Conservation (phyloP, 2,797 vertebrate species). For the Brachyrhaphis roseni region DNA sequence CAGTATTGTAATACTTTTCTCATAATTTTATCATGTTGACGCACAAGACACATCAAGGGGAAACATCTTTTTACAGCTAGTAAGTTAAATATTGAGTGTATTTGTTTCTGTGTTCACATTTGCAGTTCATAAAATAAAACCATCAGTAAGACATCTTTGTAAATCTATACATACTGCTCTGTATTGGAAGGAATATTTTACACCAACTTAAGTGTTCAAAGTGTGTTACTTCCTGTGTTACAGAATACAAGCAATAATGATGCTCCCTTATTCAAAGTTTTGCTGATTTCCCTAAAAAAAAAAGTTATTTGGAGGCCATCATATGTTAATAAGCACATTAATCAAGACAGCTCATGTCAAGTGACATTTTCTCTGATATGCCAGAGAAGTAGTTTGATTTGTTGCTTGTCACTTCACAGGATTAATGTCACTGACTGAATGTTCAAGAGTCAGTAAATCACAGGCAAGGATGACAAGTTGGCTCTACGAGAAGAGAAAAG, state of each 20-base stretch:
- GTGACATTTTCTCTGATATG: constrained; percentile 48
- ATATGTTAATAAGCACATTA: constrained; percentile 48
- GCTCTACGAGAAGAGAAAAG: not conserved
- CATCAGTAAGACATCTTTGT: not conserved
- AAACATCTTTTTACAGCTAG: constrained; percentile 23
- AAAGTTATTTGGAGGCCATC: constrained; percentile 44
- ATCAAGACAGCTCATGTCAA: constrained; percentile 43
- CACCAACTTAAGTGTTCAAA: constrained; percentile 24
- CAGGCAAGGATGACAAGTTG: constrained; percentile 35
- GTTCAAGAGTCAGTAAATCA: constrained; percentile 48
- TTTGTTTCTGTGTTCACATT: not conserved
- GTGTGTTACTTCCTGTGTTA: constrained; percentile 5
- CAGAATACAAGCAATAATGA: constrained; percentile 17
- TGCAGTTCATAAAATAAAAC: not conserved
- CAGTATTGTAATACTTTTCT: constrained; percentile 45
- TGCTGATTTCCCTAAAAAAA: constrained; percentile 28
- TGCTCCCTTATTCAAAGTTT: constrained; percentile 35
- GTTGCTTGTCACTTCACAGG: constrained; percentile 57
- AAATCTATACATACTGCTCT: not conserved
- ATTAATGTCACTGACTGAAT: constrained; percentile 50
- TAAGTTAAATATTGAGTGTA: constrained; percentile 9
- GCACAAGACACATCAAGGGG: constrained; percentile 6
- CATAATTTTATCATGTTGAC: constrained; percentile 34
- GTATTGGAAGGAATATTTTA: not conserved
- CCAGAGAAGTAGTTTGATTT: constrained; percentile 56